Percentiles rank a stretch among this genome's conserved stretches.
Conservation (phyloP, 2,888 invertebrate genomes). For the Mesorhabditis spiculigera region DNA sequence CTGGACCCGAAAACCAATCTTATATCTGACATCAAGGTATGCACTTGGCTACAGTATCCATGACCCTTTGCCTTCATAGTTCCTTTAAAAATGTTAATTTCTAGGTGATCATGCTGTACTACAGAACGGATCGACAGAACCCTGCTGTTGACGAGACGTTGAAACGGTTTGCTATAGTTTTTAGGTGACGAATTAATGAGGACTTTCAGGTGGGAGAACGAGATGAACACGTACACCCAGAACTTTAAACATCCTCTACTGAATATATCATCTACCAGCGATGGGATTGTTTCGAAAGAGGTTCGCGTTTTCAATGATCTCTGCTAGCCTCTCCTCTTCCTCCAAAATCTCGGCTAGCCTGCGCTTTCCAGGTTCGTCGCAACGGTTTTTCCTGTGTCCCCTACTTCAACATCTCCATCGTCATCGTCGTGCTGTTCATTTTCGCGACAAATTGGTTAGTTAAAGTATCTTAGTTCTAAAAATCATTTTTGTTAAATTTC, state of each 20-base stretch:
- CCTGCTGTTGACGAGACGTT: conserved; percentile 21
- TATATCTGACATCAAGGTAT: conserved; percentile 13
- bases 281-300: conserved; percentile 42
- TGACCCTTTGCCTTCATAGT: no score
- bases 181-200: not conserved
- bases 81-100: conserved; percentile 3
- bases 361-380: conserved; percentile 28
- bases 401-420: conserved; percentile 37
- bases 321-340: no score
- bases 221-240: conserved; percentile 30
- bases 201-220: conserved; percentile 32
- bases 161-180: conserved; percentile 10
- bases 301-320: conserved; percentile 9
- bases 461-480: not conserved
- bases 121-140: conserved; percentile 42
- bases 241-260: conserved; percentile 33
- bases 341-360: no score
- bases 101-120: conserved; percentile 45
- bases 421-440: conserved; percentile 36
- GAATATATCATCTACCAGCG: conserved; percentile 41
- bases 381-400: conserved; percentile 46
- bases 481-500: no score
- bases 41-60: not conserved
- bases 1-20: conserved; percentile 40
- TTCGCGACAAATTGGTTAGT: conserved; percentile 23